A percentile compares a stretch with the other conserved stretches of the same genome.
Evolutionary conservation across 2,113 vertebrate genomes (phyloP).

Genomic region (Alethe castanea): DNA sequence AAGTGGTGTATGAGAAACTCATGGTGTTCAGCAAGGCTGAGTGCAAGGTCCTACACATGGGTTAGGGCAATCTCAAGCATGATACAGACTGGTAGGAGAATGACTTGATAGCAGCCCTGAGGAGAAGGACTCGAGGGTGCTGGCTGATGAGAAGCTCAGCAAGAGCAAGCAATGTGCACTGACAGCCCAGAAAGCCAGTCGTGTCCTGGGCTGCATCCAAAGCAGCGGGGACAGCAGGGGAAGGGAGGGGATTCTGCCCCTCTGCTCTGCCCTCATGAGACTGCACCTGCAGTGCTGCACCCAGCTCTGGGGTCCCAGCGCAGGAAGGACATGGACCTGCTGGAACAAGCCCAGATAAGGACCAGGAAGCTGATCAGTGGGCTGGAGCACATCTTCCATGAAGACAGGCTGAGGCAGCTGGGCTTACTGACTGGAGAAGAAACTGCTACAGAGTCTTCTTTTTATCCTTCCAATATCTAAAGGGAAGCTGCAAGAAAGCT

Average conservation of each 20-base stretch:
- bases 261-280: not conserved
- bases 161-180: too few relatives aligned
- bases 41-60: not conserved
- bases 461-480: not conserved
- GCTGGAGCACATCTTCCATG: not conserved
- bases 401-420: not conserved
- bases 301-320: not conserved
- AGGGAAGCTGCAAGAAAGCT: not conserved
- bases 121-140: not conserved
- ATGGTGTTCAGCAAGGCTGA: not conserved
- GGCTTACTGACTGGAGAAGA: not conserved
- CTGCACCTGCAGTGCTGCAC: not conserved
- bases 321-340: not conserved
- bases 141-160: not conserved
- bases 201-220: not conserved
- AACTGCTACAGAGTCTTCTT: not conserved
- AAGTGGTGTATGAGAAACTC: not conserved
- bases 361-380: not conserved
- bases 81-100: not conserved
- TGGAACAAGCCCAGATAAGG: not conserved
- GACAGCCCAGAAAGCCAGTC: accelerated
- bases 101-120: not conserved
- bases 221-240: accelerated
- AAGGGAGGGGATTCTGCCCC: not conserved
- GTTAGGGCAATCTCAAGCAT: not conserved